These are phyloP conservation scores for Tetragnatha versicolor DNA, from an alignment of 1,140 invertebrate species.

Conservation along the genomic window DNA sequence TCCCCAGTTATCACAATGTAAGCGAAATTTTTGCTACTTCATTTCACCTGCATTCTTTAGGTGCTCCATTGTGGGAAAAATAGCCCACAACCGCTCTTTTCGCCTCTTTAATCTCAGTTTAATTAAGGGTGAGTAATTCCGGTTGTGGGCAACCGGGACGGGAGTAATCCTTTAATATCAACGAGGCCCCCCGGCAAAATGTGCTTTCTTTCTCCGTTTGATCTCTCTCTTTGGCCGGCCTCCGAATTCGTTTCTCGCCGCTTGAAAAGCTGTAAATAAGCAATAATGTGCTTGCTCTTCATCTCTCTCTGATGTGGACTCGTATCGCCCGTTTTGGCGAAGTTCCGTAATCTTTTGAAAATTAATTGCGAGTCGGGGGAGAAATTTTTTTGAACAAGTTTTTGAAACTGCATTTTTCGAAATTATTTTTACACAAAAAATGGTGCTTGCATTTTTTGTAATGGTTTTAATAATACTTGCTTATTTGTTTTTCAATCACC, in stretches of 20 bases:
- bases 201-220: background rate
- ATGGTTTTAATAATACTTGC: too few relatives aligned
- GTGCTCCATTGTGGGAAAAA: slow-evolving; percentile 21
- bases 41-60: slow-evolving; percentile 39
- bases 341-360: too few relatives aligned
- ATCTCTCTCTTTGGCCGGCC: background rate
- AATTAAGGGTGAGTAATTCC: slow-evolving; percentile 55
- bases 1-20: slow-evolving; percentile 16
- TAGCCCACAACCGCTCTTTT: slow-evolving; percentile 49
- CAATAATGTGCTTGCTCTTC: slow-evolving; percentile 37
- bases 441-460: too few relatives aligned
- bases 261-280: slow-evolving; percentile 40
- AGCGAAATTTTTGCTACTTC: slow-evolving; percentile 33
- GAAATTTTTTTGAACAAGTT: too few relatives aligned
- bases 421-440: too few relatives aligned
- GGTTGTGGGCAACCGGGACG: background rate
- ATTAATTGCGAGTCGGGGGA: too few relatives aligned
- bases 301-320: background rate
- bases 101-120: slow-evolving; percentile 52
- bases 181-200: slow-evolving; percentile 13
- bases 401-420: too few relatives aligned
- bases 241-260: background rate
- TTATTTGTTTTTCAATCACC: too few relatives aligned
- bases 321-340: background rate
- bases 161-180: slow-evolving; percentile 50